Base-by-base conservation (phyloP, 2,888 invertebrate species). In the Arrhopalites spinosus region DNA sequence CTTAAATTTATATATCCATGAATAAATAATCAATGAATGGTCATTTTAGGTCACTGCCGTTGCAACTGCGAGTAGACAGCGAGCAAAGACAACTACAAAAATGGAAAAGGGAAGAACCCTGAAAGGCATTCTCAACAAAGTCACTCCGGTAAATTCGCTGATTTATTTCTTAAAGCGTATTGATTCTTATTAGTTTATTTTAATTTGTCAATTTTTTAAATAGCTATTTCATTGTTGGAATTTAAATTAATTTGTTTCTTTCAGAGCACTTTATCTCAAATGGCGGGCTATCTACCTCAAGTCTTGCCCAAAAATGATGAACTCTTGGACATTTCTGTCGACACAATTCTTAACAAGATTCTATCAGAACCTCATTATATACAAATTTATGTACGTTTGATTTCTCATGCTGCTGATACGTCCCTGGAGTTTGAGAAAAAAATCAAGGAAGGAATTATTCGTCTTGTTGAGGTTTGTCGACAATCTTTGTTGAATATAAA, bases 51-150 rank as follows among this genome's bases (percentile, higher is more conserved):
- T 59, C 25, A 59, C 59, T 25, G 2, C 53, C 20, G 53, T 56
- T 36, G 45, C 71, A 11, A 71, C 71, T 45, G 63, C 72, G 11
- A 72, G 72, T 64, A 61, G 72, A 61, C 72, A 72, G 20, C 43
- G 72, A 64, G 45, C 61, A 15, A 64, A 72, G 25, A 63, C 61
- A 47, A 50, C 50, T 29, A 17, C 30, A 27, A 64, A 75, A 71
- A 3, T 64, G 27, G 70, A 75, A 71, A 3, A 64, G 27, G 25
- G 45, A 20, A 45, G 50, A 45, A 64, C 75, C 23, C 50, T 75
- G 23, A 50, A 71, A 50, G 75, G 63, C n/a, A 77, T 77, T 59
- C 27, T 82, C 50, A 82, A 82, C 72, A 80, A 80, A 79, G 81
- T 82, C 17, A 79, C 78, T 17, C 78, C 81, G 13, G n/a, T n/a